Conservation (phyloP, 2,113 vertebrate genomes). For the Pituophis catenifer region DNA sequence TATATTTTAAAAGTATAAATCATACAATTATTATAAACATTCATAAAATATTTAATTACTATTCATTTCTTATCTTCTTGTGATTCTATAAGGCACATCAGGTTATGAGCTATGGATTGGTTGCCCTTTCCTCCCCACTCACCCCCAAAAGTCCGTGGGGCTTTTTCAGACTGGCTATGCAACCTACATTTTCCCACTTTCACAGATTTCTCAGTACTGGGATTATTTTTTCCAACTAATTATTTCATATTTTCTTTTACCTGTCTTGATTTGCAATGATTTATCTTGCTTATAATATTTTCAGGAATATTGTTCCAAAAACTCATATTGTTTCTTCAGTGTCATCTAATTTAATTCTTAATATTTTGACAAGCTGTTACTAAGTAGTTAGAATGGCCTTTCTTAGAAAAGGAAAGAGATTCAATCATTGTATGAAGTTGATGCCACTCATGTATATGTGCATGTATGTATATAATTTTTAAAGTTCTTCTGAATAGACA, state of each 20-base stretch:
- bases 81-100: neutral
- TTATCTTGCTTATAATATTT: neutral
- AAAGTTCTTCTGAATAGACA: neutral
- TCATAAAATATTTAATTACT: too few species aligned
- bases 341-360: neutral
- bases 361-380: neutral
- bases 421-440: neutral
- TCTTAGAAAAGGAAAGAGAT: neutral
- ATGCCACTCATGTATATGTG: neutral
- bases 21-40: too few species aligned
- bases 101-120: neutral
- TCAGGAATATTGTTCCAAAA: neutral
- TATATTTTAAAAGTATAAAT: too few species aligned
- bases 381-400: neutral
- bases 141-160: neutral
- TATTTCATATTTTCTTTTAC: neutral
- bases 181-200: neutral
- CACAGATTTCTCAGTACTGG: neutral
- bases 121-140: neutral
- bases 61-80: neutral
- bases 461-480: neutral
- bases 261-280: too few species aligned
- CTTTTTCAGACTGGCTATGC: neutral
- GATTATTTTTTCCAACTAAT: neutral
- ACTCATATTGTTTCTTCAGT: neutral